phyloP scores from a whole-genome alignment of 2,888 invertebrate species.

The Tachina grossa region DNA sequence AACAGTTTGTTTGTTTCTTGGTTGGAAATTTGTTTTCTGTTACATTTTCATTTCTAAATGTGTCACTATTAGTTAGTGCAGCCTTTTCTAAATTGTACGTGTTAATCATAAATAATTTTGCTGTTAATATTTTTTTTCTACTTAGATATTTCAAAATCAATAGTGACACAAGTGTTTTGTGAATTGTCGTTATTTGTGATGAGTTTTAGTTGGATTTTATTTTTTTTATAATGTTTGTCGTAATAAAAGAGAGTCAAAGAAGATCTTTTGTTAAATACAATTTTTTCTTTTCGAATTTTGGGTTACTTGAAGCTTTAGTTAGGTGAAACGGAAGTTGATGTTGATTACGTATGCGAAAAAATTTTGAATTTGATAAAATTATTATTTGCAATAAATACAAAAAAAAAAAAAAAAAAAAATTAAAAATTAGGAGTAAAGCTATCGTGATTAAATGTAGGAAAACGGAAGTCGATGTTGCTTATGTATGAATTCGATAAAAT shows the following conservation, averaged over 20 bases:
- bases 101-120: slow-evolving; percentile 66
- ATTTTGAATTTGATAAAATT: too few species aligned
- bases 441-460: too few species aligned
- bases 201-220: slow-evolving; percentile 26
- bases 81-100: slow-evolving; percentile 66
- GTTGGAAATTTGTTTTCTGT: slow-evolving; percentile 45
- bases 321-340: background rate
- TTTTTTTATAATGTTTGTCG: background rate
- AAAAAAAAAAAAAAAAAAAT: too few species aligned
- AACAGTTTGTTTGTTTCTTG: slow-evolving; percentile 64
- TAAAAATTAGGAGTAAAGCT: too few species aligned
- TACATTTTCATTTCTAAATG: slow-evolving; percentile 58
- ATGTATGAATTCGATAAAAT: too few species aligned
- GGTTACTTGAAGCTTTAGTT: background rate
- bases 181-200: slow-evolving; percentile 36
- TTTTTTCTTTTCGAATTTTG: slow-evolving; percentile 1
- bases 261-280: slow-evolving; percentile 18
- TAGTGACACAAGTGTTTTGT: slow-evolving; percentile 68
- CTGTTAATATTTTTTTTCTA: slow-evolving; percentile 13
- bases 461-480: too few species aligned
- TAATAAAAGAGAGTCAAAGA: slow-evolving; percentile 12
- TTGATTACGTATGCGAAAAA: too few species aligned
- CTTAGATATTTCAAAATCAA: slow-evolving; percentile 49
- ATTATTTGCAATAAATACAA: too few species aligned
- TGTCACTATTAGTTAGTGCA: slow-evolving; percentile 62